Percentiles rank a stretch among this genome's conserved stretches.
These are phyloP conservation scores for Seriola dumerili DNA, from an alignment of 2,113 vertebrate genomes.

Conservation along the genomic window DNA sequence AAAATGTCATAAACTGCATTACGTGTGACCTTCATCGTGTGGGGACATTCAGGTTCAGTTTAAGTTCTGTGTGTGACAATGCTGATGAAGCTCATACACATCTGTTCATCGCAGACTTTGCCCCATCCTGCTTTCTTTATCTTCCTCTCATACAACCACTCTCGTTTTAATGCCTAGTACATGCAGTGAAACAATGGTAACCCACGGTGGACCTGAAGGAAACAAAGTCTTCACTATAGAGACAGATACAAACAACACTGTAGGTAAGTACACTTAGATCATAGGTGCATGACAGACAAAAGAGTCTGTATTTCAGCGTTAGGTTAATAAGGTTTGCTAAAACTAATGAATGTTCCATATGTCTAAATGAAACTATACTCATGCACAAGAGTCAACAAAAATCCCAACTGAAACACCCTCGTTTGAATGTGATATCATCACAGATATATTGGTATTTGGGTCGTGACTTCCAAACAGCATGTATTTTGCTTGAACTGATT, in stretches of 20 bases:
- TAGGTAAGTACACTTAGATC: slow-evolving; percentile 65
- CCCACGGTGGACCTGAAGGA: background rate
- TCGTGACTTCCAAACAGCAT: background rate
- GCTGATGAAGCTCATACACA: background rate
- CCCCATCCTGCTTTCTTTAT: background rate
- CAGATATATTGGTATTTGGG: background rate
- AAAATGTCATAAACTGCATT: too few relatives aligned
- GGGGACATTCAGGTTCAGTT: background rate
- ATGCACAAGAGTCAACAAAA: background rate
- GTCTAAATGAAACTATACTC: background rate
- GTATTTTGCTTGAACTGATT: background rate
- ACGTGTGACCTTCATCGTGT: too few relatives aligned
- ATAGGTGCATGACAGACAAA: slow-evolving; percentile 6
- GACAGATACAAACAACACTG: background rate
- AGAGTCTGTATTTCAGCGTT: background rate
- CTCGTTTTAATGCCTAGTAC: background rate
- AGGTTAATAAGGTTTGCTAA: background rate
- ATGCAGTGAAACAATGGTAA: slow-evolving; percentile 18
- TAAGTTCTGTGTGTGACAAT: background rate
- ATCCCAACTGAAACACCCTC: too few relatives aligned
- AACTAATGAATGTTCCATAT: background rate
- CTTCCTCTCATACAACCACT: background rate
- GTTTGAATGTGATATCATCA: background rate
- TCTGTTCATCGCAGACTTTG: background rate
- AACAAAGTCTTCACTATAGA: slow-evolving; percentile 20